Conservation (phyloP, 2,888 invertebrate genomes). For the Protula sp. region DNA sequence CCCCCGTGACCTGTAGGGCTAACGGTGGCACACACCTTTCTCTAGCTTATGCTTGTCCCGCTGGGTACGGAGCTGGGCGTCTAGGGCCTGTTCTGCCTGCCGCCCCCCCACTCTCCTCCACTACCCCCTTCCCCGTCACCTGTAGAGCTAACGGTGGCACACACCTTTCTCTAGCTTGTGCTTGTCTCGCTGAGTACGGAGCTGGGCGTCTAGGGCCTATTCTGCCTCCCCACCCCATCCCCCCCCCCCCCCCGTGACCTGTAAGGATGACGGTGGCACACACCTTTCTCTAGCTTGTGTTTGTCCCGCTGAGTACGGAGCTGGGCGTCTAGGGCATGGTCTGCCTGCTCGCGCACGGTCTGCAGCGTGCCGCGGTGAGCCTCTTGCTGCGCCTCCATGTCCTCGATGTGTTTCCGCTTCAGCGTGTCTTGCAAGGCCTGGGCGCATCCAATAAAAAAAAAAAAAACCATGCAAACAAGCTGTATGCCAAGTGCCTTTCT, state of each 20-base stretch:
- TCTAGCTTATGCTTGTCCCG: no score
- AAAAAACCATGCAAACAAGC: not conserved
- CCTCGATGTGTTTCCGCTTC: conserved; percentile 36
- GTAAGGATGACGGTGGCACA: no score
- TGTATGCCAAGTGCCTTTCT: no score
- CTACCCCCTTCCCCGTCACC: no score
- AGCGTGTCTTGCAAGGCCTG: conserved; percentile 32
- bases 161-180: conserved; percentile 29
- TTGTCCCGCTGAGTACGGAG: conserved; percentile 28
- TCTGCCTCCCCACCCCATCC: conserved; percentile 31
- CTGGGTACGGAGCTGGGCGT: no score
- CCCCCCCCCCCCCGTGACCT: no score
- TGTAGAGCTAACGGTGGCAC: no score
- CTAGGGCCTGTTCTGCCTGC: no score
- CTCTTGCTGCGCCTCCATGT: conserved; percentile 39
- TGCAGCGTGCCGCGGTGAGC: conserved; percentile 43
- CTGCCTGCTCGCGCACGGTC: conserved; percentile 28
- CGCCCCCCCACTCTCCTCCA: no score
- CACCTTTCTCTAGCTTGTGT: conserved; percentile 28
- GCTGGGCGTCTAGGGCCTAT: conserved; percentile 21
- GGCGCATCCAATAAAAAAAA: no score
- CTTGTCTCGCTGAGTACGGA: conserved; percentile 28
- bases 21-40: no score
- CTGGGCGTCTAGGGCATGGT: conserved; percentile 24
- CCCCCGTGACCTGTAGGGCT: no score